Evolutionary conservation across 1,140 invertebrate species (phyloP), one percentile per base, ranked within the genome.

Genomic region (Zaprionus ghesquierei): DNA sequence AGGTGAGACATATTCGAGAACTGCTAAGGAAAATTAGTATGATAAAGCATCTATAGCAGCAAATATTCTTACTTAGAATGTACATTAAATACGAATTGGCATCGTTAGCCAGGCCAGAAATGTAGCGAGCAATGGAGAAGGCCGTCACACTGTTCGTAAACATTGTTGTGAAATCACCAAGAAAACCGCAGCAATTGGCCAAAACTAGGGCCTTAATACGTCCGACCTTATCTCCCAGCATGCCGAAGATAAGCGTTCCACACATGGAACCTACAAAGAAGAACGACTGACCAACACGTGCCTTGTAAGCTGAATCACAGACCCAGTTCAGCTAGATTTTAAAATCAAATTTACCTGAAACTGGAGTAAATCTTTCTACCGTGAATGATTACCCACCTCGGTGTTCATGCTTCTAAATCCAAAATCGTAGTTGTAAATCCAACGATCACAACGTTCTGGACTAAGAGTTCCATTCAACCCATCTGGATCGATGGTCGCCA

Each of bases 11-110:
- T 94, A 94, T 90, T 94, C 94, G 92, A 94, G 90, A 10, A 94
- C 94, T 79, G 93, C 15, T 15, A 54, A 23, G 25, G 15, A 2
- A 27, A n/a, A 46, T 22, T 49, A 50, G 5, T 13, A n/a, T 29
- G 41, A 13, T 10, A 51, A 44, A 18, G 8, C 18, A n/a, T n/a
- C n/a, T n/a, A n/a, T n/a, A 13, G 3, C 0, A 6, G 3, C 27
- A 72, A 6, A 8, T 5, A 2, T 31, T 69, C 90, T 92, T 86
- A 94, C 94, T 92, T 27, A 94, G 92, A 64, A 94, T 94, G 64
- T 94, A 94, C 93, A 94, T 94, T 92, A 94, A 93, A 59, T 94
- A 93, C 61, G 94, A 94, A 81, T 94, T 93, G 23, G 92, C 92
- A 81, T 94, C 94, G 46, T 93, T 93, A 2, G 94, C 93, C 41